Evolutionary conservation across 2,113 vertebrate species (phyloP).

Genomic region (Etheostoma cragini): DNA sequence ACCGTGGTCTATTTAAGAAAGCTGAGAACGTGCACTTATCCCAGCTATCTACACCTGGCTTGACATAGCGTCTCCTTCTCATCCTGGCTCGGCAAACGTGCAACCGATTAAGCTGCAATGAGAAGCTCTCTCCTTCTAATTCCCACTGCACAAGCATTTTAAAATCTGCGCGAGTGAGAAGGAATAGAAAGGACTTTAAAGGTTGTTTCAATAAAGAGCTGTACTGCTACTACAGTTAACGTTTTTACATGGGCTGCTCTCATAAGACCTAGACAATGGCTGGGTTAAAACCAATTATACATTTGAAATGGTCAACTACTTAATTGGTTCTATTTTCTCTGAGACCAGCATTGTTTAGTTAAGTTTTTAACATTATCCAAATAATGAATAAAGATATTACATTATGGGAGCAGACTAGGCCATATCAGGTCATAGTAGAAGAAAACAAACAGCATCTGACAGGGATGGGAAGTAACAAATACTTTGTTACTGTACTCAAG

Average conservation of each 20-base stretch:
- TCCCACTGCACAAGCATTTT: background rate
- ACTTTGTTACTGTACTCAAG: too few species aligned
- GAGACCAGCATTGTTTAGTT: background rate
- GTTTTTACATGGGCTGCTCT: background rate
- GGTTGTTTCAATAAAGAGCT: background rate
- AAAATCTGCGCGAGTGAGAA: background rate
- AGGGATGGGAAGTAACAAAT: too few species aligned
- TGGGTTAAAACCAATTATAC: background rate
- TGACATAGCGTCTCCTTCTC: too few species aligned
- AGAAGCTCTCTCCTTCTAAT: background rate
- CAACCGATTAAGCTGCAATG: too few species aligned
- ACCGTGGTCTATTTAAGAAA: too few species aligned
- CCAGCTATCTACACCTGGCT: too few species aligned
- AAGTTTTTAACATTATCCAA: background rate
- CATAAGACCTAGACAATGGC: background rate
- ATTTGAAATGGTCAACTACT: background rate
- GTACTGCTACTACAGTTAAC: background rate
- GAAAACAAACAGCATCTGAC: too few species aligned
- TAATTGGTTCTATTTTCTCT: conserved; percentile 4
- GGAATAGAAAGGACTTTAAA: background rate
- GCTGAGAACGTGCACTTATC: too few species aligned
- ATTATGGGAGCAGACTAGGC: background rate
- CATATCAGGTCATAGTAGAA: too few species aligned
- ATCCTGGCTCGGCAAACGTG: too few species aligned
- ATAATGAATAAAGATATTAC: background rate